Percentiles rank a stretch among this genome's conserved stretches.
These are phyloP conservation scores for Capitulum mitella DNA, from an alignment of 2,888 invertebrate genomes.

Conservation along the genomic window DNA sequence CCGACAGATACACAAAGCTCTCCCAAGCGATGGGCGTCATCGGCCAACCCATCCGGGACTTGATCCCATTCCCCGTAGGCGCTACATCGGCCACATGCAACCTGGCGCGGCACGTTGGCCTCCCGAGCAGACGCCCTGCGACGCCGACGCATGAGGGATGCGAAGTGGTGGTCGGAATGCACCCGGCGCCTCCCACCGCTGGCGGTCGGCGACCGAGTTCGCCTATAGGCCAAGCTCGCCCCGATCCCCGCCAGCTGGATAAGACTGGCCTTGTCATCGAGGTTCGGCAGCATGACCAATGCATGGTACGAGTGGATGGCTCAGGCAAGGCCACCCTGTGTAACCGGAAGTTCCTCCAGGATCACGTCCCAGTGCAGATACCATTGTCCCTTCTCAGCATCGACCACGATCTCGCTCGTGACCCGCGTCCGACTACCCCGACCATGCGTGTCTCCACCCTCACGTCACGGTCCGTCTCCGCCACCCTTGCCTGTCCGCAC, in stretches of 20 bases:
- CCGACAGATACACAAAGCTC: constrained; percentile 26
- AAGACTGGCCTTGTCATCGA: not conserved
- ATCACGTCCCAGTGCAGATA: no score
- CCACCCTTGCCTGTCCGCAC: no score
- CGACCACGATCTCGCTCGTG: no score
- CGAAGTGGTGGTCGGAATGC: not conserved
- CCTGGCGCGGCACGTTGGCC: constrained; percentile 13
- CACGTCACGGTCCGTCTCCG: no score
- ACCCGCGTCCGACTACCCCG: no score
- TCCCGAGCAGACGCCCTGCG: constrained; percentile 27
- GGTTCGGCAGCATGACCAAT: not conserved
- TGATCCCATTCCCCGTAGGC: constrained; percentile 28
- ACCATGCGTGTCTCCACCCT: no score
- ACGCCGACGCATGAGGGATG: constrained; percentile 5
- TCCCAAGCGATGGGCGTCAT: constrained; percentile 29
- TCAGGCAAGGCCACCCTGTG: not conserved
- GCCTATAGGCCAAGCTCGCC: not conserved
- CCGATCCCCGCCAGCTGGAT: not conserved
- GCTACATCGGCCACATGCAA: constrained; percentile 26
- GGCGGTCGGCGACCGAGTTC: not conserved
- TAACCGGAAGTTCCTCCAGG: no score
- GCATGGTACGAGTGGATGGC: not conserved
- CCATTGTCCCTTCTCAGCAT: no score
- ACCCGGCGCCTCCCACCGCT: not conserved
- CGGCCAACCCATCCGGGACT: constrained; percentile 29